Evolutionary conservation across 1,140 invertebrate genomes (phyloP).

Genomic region (Teleogryllus occipitalis): DNA sequence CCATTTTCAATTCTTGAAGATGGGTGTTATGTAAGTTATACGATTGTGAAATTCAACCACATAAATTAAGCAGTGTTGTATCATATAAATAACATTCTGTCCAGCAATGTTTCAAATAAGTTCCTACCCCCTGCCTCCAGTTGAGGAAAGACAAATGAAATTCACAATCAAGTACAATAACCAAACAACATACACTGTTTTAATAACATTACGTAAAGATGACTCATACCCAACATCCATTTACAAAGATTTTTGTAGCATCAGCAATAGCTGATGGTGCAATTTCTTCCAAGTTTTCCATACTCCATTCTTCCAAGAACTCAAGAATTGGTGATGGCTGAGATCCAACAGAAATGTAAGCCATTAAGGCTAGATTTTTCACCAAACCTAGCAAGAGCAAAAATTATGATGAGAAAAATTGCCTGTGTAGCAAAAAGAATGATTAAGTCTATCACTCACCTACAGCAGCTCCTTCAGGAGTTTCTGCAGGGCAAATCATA

Average conservation of each 20-base stretch:
- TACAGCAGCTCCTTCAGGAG: conserved; percentile 90
- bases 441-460: conserved; percentile 34
- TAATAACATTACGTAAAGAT: background rate
- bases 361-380: conserved; percentile 97
- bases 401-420: background rate
- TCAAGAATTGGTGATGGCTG: conserved; percentile 97
- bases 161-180: background rate
- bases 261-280: conserved; percentile 91
- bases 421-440: background rate
- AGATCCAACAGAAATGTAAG: conserved; percentile 97
- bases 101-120: too few species aligned
- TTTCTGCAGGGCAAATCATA: conserved; percentile 98
- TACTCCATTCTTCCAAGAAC: conserved; percentile 99
- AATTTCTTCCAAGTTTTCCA: conserved; percentile 99
- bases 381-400: conserved; percentile 49
- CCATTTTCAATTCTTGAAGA: too few species aligned
- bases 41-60: too few species aligned
- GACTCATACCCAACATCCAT: conserved; percentile 85
- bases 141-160: too few species aligned
- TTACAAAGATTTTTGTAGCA: conserved; percentile 99
- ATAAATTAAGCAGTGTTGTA: too few species aligned
- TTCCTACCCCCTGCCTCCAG: too few species aligned
- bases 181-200: background rate
- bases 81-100: too few species aligned
- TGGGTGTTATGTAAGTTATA: too few species aligned